Evolutionary conservation across 2,888 invertebrate species (phyloP).

Genomic region (Dorcus hopei): DNA sequence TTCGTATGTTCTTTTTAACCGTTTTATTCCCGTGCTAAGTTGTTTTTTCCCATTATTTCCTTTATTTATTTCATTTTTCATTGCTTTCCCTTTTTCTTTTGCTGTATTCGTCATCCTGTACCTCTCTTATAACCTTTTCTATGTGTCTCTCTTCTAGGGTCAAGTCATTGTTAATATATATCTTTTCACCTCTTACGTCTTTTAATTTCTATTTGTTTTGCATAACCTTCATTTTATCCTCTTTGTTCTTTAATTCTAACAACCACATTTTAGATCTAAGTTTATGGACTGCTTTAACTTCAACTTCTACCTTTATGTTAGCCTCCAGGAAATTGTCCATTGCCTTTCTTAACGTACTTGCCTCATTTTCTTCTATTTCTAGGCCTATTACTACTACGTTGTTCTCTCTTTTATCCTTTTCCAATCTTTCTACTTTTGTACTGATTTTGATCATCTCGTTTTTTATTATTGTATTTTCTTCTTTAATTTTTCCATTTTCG

Average conservation of each 20-base stretch:
- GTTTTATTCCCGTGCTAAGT: too few species aligned
- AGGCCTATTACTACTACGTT: not conserved
- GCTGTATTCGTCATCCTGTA: not conserved
- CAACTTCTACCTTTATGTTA: not conserved
- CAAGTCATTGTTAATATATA: not conserved
- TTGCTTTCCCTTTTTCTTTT: too few species aligned
- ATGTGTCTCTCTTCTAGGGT: not conserved
- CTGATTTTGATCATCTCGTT: not conserved
- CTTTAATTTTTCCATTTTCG: not conserved
- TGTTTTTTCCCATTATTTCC: too few species aligned
- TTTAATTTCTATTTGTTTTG: not conserved
- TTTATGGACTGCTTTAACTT: not conserved
- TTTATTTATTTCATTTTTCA: too few species aligned
- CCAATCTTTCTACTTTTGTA: not conserved
- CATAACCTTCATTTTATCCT: too few species aligned
- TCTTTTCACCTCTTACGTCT: not conserved
- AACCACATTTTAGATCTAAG: not conserved
- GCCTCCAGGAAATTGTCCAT: not conserved
- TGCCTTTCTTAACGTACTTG: not conserved
- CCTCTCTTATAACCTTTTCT: not conserved
- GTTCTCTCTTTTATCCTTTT: not conserved
- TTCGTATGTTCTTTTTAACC: too few species aligned
- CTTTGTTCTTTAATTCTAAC: not conserved
- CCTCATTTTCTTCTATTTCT: not conserved
- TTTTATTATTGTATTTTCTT: not conserved